Evolutionary conservation across 2,797 vertebrate species (phyloP).

Genomic region (Tympanoctomys barrerae): DNA sequence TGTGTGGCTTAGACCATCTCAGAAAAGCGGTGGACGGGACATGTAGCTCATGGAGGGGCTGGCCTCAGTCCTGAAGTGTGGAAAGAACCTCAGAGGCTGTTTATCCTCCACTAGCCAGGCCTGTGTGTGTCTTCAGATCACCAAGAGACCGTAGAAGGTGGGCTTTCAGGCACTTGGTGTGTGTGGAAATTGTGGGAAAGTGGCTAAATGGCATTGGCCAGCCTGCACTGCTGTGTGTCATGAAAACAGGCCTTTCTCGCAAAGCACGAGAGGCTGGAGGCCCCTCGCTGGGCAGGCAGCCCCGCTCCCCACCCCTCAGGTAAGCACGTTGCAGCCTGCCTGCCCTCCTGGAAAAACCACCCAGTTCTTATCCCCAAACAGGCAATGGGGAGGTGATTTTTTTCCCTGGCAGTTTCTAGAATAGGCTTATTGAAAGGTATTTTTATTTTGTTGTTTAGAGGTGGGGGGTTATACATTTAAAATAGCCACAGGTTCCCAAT

Average conservation of each 20-base stretch:
- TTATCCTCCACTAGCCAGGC: background rate
- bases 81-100: background rate
- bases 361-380: conserved; percentile 61
- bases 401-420: background rate
- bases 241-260: conserved; percentile 84
- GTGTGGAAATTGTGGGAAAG: conserved; percentile 79
- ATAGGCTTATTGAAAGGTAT: background rate
- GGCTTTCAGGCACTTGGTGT: background rate
- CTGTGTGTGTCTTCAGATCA: background rate
- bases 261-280: conserved; percentile 84
- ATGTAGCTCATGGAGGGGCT: background rate
- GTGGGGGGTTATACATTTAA: background rate
- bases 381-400: conserved; percentile 68
- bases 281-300: conserved; percentile 81
- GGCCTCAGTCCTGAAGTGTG: background rate
- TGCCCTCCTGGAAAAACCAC: conserved; percentile 54
- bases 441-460: conserved; percentile 21
- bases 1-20: background rate
- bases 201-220: conserved; percentile 81
- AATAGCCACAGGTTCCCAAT: background rate
- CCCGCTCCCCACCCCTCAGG: conserved; percentile 76
- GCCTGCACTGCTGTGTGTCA: conserved; percentile 84
- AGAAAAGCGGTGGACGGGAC: background rate
- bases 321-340: conserved; percentile 80
- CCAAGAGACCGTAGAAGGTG: background rate